Percentiles rank a stretch among this genome's conserved stretches.
phyloP scores from a whole-genome alignment of 2,113 vertebrate species.

The Entelurus aequoreus region DNA sequence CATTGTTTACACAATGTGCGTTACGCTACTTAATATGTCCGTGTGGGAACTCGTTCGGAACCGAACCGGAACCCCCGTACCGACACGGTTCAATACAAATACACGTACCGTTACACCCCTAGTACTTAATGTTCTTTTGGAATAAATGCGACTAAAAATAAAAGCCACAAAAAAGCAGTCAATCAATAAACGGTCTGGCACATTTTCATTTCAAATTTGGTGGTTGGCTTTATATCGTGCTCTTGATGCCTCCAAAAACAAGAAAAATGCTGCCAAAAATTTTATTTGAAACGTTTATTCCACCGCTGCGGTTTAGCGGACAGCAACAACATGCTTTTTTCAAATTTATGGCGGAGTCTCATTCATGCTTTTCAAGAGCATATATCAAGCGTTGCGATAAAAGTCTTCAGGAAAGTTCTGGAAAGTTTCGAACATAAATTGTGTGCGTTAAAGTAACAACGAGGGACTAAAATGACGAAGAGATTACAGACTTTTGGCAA shows the following conservation, averaged over 20 bases:
- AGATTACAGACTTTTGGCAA: neutral
- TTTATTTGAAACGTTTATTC: neutral
- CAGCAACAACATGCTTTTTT: neutral
- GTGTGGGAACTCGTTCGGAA: too few relatives aligned
- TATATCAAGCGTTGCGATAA: too few relatives aligned
- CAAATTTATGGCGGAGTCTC: neutral
- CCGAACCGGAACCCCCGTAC: too few relatives aligned
- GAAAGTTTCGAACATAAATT: neutral
- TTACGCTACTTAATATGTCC: too few relatives aligned
- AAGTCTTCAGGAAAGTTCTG: neutral
- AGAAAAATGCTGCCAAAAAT: neutral
- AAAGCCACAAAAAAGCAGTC: too few relatives aligned
- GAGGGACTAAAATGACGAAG: neutral
- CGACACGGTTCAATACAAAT: too few relatives aligned
- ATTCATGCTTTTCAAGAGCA: neutral
- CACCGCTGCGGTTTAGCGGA: neutral
- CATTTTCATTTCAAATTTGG: neutral
- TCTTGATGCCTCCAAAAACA: neutral
- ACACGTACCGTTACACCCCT: too few relatives aligned
- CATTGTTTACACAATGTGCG: too few relatives aligned
- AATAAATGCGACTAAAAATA: too few relatives aligned
- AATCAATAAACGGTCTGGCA: too few relatives aligned
- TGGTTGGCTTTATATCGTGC: neutral
- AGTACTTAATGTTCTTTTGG: too few relatives aligned
- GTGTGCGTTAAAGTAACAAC: neutral